Evolutionary conservation across 2,113 vertebrate genomes (phyloP).

Genomic region (Plestiodon gilberti): DNA sequence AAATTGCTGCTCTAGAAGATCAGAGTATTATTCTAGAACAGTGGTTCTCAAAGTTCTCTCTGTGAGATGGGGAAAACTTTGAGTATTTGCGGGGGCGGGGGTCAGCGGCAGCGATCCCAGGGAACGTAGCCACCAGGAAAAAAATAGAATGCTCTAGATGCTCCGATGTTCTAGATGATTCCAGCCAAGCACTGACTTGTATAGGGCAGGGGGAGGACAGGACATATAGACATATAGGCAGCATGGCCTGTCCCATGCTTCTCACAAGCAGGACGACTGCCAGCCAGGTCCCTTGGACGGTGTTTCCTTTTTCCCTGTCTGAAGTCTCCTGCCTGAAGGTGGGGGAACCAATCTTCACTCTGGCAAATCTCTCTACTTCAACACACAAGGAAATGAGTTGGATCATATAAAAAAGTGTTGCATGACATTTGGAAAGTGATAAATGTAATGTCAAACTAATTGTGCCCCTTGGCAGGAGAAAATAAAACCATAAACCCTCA

Average conservation of each 20-base stretch:
- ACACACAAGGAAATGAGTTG: neutral
- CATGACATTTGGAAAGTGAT: conserved; percentile 16
- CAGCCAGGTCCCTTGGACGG: too few species aligned
- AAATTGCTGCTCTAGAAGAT: too few species aligned
- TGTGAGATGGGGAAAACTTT: too few species aligned
- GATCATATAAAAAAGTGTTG: neutral
- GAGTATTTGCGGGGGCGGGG: too few species aligned
- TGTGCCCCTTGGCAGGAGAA: neutral
- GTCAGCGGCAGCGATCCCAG: too few species aligned
- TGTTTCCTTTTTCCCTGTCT: neutral
- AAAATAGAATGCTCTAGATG: too few species aligned
- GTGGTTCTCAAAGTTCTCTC: too few species aligned
- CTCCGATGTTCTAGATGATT: too few species aligned
- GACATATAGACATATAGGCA: neutral
- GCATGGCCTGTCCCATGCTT: neutral
- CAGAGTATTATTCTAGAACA: too few species aligned
- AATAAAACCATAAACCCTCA: neutral
- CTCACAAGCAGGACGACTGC: neutral
- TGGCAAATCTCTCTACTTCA: neutral
- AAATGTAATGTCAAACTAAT: conserved; percentile 28
- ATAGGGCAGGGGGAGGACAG: too few species aligned
- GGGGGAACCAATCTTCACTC: too few species aligned
- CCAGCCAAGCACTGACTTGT: neutral
- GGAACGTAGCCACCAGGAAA: too few species aligned
- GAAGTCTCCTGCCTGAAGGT: neutral